These are phyloP conservation scores for Diarsia dahlii DNA, from an alignment of 2,888 invertebrate genomes.

Conservation along the genomic window DNA sequence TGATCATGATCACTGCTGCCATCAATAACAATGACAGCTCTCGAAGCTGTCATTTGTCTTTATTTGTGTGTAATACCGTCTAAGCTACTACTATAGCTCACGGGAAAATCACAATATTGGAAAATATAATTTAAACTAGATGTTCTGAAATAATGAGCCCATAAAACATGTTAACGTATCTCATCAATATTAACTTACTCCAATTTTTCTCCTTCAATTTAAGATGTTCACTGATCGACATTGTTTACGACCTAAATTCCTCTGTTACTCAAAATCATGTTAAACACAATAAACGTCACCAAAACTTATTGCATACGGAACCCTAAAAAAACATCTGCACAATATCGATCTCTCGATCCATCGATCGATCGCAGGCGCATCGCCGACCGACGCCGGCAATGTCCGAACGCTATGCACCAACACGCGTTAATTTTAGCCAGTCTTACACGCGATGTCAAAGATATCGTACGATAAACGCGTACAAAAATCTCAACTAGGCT, in stretches of 20 bases:
- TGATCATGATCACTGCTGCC: slow-evolving; percentile 36
- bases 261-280: slow-evolving; percentile 15
- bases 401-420: slow-evolving; percentile 76
- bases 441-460: slow-evolving; percentile 86
- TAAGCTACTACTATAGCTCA: slow-evolving; percentile 31
- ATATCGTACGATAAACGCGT: slow-evolving; percentile 77
- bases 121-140: background rate
- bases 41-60: slow-evolving; percentile 41
- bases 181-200: background rate
- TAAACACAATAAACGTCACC: slow-evolving; percentile 49
- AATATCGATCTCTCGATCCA: slow-evolving; percentile 73
- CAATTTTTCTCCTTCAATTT: slow-evolving; percentile 18
- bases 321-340: slow-evolving; percentile 76
- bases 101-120: background rate
- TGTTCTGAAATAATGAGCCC: background rate
- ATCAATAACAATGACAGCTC: slow-evolving; percentile 50
- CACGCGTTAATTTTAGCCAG: slow-evolving; percentile 87
- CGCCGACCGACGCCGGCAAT: slow-evolving; percentile 62
- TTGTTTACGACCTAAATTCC: slow-evolving; percentile 21
- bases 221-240: slow-evolving; percentile 11
- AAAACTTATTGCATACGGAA: slow-evolving; percentile 56
- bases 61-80: slow-evolving; percentile 20
- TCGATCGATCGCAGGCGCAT: slow-evolving; percentile 66
- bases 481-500: slow-evolving; percentile 50
- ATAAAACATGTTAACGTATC: background rate